Conservation (phyloP, 2,797 vertebrate genomes). For the Salarias fasciatus region DNA sequence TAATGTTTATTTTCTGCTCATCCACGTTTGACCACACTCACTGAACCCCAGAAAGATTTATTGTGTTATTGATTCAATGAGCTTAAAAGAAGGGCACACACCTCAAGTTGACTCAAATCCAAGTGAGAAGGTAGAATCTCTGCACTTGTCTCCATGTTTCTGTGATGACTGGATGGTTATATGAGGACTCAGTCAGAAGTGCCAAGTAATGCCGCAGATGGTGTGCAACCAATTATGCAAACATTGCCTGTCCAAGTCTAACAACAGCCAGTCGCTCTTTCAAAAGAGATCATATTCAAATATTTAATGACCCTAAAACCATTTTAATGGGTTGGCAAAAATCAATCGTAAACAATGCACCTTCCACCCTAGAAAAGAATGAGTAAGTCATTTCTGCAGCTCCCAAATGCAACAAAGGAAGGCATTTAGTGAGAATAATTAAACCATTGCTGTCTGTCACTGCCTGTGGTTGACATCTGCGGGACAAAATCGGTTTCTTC, state of each 20-base stretch:
- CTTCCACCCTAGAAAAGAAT: neutral
- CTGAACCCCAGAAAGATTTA: constrained; percentile 49
- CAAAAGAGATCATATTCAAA: constrained; percentile 33
- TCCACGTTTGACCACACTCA: constrained; percentile 21
- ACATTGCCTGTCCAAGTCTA: constrained; percentile 24
- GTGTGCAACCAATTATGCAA: constrained; percentile 23
- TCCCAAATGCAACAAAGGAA: constrained; percentile 46
- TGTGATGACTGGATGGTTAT: constrained; percentile 12
- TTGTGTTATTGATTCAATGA: constrained; percentile 48
- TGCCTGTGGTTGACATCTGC: constrained; percentile 50
- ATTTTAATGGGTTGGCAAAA: constrained; percentile 40
- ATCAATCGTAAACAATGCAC: constrained; percentile 24
- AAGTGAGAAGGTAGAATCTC: constrained; percentile 10
- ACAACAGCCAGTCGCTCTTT: constrained; percentile 30
- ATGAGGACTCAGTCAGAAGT: constrained; percentile 1
- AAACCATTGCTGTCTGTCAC: constrained; percentile 51
- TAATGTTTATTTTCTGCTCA: constrained; percentile 48
- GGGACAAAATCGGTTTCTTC: constrained; percentile 49
- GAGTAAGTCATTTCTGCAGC: constrained; percentile 19
- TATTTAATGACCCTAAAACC: constrained; percentile 41
- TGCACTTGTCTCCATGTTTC: constrained; percentile 14
- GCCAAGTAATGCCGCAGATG: constrained; percentile 34
- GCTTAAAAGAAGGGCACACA: constrained; percentile 20
- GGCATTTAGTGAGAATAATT: constrained; percentile 64
- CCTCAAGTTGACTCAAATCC: constrained; percentile 24